Base-by-base conservation (phyloP, 2,797 vertebrate species). In the Hippopotamyrus pictus region DNA sequence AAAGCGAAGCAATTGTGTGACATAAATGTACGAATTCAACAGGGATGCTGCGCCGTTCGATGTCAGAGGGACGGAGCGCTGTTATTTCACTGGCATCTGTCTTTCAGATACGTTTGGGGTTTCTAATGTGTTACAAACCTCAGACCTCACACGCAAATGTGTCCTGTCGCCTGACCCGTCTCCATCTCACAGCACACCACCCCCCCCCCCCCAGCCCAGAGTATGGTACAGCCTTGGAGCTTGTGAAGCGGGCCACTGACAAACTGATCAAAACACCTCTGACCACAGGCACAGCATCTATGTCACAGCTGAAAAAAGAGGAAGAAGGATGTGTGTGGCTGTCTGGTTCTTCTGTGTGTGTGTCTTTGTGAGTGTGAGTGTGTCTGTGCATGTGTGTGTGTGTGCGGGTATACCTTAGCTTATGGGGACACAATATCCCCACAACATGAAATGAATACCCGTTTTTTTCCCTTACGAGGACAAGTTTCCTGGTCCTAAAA, bases 291-390 rank as follows among this genome's bases (percentile, higher is more conserved):
- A 19, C 69, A 62, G 57, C n/a, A 44, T 76, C 6, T 19, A 37
- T 37, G 12, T 76, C 37, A 41, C 69, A 41, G 14, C 65, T 73
- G 9, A 37, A 76, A 19, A 76, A 41, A 19, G 69, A 7, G 33
- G 69, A 76, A 76, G 33, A 41, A 76, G 33, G 19, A 76, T 76
- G 62, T 76, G 29, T 37, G 65, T 37, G 65, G 3, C 11, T 73
- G 65, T 37, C 29, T 73, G 29, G 51, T 87, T 14, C 33, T 59
- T 86, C 59, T 86, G 62, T 73, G 51, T 53, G 79, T 90, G 73
- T 91, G 53, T 92, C 11, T 82, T 87, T 86, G 90, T 90, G 88
- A 89, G 59, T 88, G 79, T 86, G 59, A 37, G 62, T 22, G 19
- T 14, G 4, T 0, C 22, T 54, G 33, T 3, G 3, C 33, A 37